A percentile compares a stretch with the other conserved stretches of the same genome.
These are phyloP conservation scores for Psilopsiagon aymara DNA, from an alignment of 2,113 vertebrate genomes.

Conservation along the genomic window DNA sequence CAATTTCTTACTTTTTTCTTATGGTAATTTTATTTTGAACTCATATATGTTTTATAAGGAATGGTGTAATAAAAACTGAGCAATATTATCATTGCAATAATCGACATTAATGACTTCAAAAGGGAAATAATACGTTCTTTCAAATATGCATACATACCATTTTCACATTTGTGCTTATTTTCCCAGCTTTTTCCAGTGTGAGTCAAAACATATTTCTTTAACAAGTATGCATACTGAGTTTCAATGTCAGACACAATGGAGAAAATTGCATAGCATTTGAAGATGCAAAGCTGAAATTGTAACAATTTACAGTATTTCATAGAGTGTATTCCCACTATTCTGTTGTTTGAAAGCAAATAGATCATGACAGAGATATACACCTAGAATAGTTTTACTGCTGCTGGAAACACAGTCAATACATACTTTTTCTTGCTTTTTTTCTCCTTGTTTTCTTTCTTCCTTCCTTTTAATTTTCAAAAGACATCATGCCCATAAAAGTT, in stretches of 20 bases:
- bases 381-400: not conserved
- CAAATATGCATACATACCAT: not conserved
- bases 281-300: conserved; percentile 5
- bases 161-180: not conserved
- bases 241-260: not conserved
- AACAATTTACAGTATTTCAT: not conserved
- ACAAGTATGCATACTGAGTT: not conserved
- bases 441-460: too few relatives aligned
- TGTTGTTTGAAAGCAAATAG: not conserved
- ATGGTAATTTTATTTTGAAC: conserved; percentile 43
- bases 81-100: not conserved
- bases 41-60: conserved; percentile 12
- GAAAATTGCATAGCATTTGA: not conserved
- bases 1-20: not conserved
- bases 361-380: not conserved
- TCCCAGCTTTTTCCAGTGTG: not conserved
- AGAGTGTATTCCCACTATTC: not conserved
- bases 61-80: not conserved
- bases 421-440: not conserved
- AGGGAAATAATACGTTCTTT: conserved; percentile 8
- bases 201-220: not conserved
- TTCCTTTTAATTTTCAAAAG: not conserved
- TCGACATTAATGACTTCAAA: not conserved
- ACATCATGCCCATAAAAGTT: not conserved
- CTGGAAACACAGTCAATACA: not conserved